These are phyloP conservation scores for Pseudomyrmex cubaensis DNA, from an alignment of 1,140 invertebrate genomes.

Conservation along the genomic window DNA sequence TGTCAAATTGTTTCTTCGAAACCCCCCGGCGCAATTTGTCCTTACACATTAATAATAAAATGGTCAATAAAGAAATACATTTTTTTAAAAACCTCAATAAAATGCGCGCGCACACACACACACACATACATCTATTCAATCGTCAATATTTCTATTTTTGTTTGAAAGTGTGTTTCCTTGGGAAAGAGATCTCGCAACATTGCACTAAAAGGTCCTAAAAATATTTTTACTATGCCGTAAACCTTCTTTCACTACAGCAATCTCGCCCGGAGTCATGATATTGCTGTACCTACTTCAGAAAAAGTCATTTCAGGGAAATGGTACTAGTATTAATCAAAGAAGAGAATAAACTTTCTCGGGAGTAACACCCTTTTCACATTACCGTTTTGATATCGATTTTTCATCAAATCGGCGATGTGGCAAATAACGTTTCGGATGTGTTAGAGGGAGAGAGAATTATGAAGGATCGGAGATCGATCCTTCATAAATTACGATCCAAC, in stretches of 20 bases:
- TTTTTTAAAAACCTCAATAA: not conserved
- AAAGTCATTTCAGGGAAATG: constrained; percentile 3
- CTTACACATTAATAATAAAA: not conserved
- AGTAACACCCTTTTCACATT: constrained; percentile 3
- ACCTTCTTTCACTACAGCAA: not conserved
- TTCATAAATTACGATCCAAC: no score
- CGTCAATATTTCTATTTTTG: not conserved
- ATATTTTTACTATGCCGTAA: constrained; percentile 52
- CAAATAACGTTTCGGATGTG: constrained; percentile 1
- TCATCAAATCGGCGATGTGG: not conserved
- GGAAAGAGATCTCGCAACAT: constrained; percentile 16
- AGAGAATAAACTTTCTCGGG: constrained; percentile 20
- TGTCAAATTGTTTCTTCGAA: not conserved
- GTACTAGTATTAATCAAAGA: constrained; percentile 21
- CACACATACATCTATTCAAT: not conserved
- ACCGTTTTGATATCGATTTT: not conserved
- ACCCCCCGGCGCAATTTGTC: no score
- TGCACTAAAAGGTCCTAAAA: constrained; percentile 40
- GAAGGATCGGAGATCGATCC: constrained; percentile 4
- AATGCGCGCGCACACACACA: not conserved
- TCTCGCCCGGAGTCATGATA: not conserved
- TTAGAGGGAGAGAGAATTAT: not conserved
- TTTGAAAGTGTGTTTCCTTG: constrained; percentile 1
- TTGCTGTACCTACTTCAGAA: constrained; percentile 25
- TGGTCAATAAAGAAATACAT: not conserved